These are phyloP conservation scores for Syrmaticus mikado DNA, from an alignment of 2,113 vertebrate genomes.

Conservation along the genomic window DNA sequence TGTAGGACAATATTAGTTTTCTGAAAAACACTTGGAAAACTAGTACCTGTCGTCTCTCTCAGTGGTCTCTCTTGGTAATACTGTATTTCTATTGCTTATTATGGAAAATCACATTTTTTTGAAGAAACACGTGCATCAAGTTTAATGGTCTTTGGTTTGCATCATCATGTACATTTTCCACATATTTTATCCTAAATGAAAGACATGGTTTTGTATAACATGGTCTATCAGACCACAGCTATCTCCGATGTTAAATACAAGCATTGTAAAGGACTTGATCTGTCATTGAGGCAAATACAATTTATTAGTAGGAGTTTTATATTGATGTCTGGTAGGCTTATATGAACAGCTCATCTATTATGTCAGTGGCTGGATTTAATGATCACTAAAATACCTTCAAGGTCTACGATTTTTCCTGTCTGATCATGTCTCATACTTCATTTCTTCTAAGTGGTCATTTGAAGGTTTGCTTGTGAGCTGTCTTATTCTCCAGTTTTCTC, in stretches of 20 bases:
- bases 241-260: background rate
- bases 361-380: background rate
- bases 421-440: background rate
- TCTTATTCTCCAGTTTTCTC: background rate
- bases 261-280: background rate
- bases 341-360: background rate
- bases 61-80: background rate
- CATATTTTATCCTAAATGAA: background rate
- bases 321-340: background rate
- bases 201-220: background rate
- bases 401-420: background rate
- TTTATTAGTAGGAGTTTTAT: background rate
- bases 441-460: background rate
- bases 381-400: background rate
- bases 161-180: background rate
- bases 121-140: background rate
- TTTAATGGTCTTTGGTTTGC: background rate
- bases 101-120: background rate
- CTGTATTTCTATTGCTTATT: background rate
- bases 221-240: background rate
- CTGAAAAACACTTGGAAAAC: background rate
- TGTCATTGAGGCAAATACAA: background rate
- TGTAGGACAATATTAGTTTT: background rate
- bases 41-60: background rate
- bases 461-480: background rate